Evolutionary conservation across 2,113 vertebrate species (phyloP), one percentile per base, ranked within the genome.

Genomic region (Aleadryas rufinucha): DNA sequence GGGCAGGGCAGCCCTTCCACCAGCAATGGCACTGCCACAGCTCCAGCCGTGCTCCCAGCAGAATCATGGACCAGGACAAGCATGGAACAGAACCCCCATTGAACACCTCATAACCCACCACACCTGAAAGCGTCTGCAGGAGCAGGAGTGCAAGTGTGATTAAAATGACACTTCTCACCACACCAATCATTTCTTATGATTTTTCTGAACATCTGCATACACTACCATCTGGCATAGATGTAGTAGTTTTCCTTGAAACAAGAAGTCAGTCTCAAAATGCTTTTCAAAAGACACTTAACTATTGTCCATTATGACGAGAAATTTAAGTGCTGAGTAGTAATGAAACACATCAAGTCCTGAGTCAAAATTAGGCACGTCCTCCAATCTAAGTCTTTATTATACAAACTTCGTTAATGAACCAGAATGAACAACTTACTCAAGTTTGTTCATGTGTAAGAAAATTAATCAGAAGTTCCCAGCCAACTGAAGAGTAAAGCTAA

Each of bases 401-500:
- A 77, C 33, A 84, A 53, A 63, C 8, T 45, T 57, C 42, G 41
- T 66, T 45, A 70, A 75, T 71, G 35, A 86, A 86, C 72, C 37
- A 77, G n/a, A 89, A 84, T 16, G 66, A 92, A 52, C 33, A 71
- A 47, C 16, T 83, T 61, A 42, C 5, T 86, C 8, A 4, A 10
- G 11, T 71, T 71, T 59, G 39, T 59, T 59, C 59, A 33, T 4
- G 6, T 42, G 2, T 42, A 89, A 82, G 37, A 72, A 80, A 75
- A 89, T 13, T 27, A 89, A 72, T 61, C 6, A 37, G 30, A 64
- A 54, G 21, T 78, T 92, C 83, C 47, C 52, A 26, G 54, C 30
- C 41, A 90, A 44, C 15, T 41, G 76, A 63, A 42, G 18, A 84
- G 49, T 84, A 91, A 89, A 91, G 52, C 47, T 74, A 83, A 96